Evolutionary conservation across 2,888 invertebrate species (phyloP).

Genomic region (Parnassius glacialis): DNA sequence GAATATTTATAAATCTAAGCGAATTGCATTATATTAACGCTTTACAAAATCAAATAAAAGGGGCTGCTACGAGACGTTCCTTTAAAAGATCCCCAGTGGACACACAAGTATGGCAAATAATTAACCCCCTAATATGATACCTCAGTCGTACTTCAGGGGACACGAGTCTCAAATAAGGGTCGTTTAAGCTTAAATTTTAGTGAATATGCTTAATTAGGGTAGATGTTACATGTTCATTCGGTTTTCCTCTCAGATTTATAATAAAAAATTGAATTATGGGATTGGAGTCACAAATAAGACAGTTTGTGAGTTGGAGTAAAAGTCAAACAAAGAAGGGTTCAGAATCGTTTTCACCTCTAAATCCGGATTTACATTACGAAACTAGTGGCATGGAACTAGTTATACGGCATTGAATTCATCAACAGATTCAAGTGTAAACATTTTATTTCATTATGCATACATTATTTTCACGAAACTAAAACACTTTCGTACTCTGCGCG

Average conservation of each 20-base stretch:
- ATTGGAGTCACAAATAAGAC: too few species aligned
- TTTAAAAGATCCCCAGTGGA: constrained; percentile 45
- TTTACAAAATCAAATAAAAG: constrained; percentile 20
- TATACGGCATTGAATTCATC: too few species aligned
- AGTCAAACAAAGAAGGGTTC: too few species aligned
- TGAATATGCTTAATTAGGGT: constrained; percentile 13
- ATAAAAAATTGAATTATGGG: too few species aligned
- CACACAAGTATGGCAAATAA: constrained; percentile 58
- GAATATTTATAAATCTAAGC: constrained; percentile 9
- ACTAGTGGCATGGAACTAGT: too few species aligned
- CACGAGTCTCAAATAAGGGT: constrained; percentile 23
- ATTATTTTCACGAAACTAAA: too few species aligned
- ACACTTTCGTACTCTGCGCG: too few species aligned
- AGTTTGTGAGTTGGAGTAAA: too few species aligned
- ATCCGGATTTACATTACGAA: too few species aligned
- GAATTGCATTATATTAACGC: constrained; percentile 8
- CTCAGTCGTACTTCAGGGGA: constrained; percentile 43
- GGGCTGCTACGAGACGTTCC: constrained; percentile 27
- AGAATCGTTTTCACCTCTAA: too few species aligned
- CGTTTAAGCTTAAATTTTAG: constrained; percentile 9
- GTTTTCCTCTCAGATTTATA: not conserved
- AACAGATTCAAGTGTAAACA: too few species aligned
- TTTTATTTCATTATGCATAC: too few species aligned
- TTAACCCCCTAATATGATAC: constrained; percentile 59
- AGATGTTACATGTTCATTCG: not conserved